Evolutionary conservation across 2,113 vertebrate genomes (phyloP).

Genomic region (Gavia stellata): DNA sequence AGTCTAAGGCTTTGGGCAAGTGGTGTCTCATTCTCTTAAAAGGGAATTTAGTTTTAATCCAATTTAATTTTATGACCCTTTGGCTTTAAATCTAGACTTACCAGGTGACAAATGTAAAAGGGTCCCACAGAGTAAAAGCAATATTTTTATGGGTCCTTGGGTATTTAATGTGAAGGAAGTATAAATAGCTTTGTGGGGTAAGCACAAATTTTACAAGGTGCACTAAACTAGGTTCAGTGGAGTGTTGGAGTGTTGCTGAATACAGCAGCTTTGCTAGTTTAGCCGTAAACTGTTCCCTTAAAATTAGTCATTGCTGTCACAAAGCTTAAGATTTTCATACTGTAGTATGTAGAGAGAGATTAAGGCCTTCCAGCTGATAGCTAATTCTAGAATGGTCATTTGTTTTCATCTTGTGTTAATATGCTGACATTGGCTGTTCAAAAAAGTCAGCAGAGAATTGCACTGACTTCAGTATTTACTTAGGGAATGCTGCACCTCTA

Average conservation of each 20-base stretch:
- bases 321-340: background rate
- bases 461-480: background rate
- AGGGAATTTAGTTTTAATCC: background rate
- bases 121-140: background rate
- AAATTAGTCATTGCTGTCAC: background rate
- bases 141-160: background rate
- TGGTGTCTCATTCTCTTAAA: background rate
- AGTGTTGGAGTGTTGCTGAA: background rate
- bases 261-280: background rate
- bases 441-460: background rate
- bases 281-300: background rate
- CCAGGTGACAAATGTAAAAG: background rate
- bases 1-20: background rate
- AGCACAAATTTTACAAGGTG: conserved; percentile 6
- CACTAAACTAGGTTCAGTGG: background rate
- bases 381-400: background rate
- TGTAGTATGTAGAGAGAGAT: background rate
- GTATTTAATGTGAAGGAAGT: background rate
- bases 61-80: background rate
- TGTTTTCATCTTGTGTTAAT: background rate
- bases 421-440: background rate
- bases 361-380: background rate
- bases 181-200: background rate
- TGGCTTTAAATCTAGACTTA: background rate
- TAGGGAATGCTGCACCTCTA: background rate